Conservation (phyloP, 1,140 invertebrate genomes). For the Atopsyche davidsoni region DNA sequence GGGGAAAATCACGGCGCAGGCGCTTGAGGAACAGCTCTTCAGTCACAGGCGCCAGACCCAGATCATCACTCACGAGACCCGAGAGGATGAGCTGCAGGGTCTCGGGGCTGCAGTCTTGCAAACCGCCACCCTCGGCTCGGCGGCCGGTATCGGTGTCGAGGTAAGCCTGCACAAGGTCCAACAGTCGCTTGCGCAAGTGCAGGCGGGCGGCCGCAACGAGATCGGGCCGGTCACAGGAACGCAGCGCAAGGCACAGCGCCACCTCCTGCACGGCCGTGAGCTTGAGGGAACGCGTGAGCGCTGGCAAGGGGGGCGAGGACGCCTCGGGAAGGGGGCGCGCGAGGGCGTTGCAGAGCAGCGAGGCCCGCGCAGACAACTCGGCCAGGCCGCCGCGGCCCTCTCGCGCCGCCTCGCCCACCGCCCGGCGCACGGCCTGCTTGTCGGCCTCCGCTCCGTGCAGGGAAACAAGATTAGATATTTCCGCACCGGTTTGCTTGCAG, state of each 20-base stretch:
- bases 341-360: conserved; percentile 42
- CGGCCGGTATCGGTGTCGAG: conserved; percentile 66
- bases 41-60: conserved; percentile 61
- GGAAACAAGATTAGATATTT: conserved; percentile 39
- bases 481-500: conserved; percentile 79
- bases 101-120: conserved; percentile 83
- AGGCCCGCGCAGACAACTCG: conserved; percentile 42
- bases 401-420: conserved; percentile 35
- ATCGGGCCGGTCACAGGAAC: conserved; percentile 72
- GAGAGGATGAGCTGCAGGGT: conserved; percentile 74
- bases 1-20: conserved; percentile 79
- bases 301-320: conserved; percentile 61
- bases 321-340: conserved; percentile 38
- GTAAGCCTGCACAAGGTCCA: conserved; percentile 78
- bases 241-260: conserved; percentile 76
- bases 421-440: conserved; percentile 38
- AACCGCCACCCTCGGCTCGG: conserved; percentile 66
- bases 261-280: conserved; percentile 84
- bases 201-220: conserved; percentile 63
- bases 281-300: conserved; percentile 76
- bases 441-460: conserved; percentile 32
- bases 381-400: conserved; percentile 29
- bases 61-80: conserved; percentile 49
- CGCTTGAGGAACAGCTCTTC: conserved; percentile 75
- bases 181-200: conserved; percentile 74